These are phyloP conservation scores for Acronicta psi DNA, from an alignment of 2,888 invertebrate genomes.

Conservation along the genomic window DNA sequence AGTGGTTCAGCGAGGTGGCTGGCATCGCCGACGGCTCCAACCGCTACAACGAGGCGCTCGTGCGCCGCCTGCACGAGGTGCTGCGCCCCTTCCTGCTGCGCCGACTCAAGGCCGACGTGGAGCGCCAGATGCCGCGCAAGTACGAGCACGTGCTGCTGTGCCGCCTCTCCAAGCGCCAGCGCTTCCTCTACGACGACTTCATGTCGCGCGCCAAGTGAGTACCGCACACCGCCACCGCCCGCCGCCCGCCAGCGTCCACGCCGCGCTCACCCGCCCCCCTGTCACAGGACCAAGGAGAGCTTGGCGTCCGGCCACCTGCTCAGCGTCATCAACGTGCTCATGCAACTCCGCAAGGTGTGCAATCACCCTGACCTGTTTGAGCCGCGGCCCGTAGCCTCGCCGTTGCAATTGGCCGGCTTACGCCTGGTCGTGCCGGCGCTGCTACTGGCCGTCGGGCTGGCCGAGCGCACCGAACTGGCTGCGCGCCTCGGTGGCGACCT, in stretches of 20 bases:
- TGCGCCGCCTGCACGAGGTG: constrained; percentile 87
- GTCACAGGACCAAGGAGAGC: constrained; percentile 96
- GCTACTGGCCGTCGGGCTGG: constrained; percentile 91
- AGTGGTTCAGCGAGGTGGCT: constrained; percentile 99
- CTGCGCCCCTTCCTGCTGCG: constrained; percentile 97
- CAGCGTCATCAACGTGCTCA: constrained; percentile 98
- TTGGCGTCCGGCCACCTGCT: constrained; percentile 97
- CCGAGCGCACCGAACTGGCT: constrained; percentile 90
- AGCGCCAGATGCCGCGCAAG: constrained; percentile 98
- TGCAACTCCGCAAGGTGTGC: constrained; percentile 99
- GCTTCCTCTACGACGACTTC: constrained; percentile 99
- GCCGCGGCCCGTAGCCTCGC: constrained; percentile 97
- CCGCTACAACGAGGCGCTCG: constrained; percentile 74
- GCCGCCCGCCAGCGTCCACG: too few species aligned
- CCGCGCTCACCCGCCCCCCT: constrained; percentile 12
- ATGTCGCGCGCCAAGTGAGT: constrained; percentile 98
- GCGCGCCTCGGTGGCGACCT: constrained; percentile 92
- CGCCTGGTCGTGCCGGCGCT: constrained; percentile 92
- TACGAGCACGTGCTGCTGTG: constrained; percentile 98
- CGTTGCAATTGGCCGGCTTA: constrained; percentile 96
- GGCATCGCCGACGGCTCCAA: constrained; percentile 74
- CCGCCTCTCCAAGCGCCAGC: constrained; percentile 97
- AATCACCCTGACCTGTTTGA: constrained; percentile 99
- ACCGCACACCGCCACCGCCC: too few species aligned
- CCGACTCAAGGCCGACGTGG: constrained; percentile 97